Evolutionary conservation across 2,797 vertebrate species (phyloP).

Genomic region (Rhynchonycteris naso): DNA sequence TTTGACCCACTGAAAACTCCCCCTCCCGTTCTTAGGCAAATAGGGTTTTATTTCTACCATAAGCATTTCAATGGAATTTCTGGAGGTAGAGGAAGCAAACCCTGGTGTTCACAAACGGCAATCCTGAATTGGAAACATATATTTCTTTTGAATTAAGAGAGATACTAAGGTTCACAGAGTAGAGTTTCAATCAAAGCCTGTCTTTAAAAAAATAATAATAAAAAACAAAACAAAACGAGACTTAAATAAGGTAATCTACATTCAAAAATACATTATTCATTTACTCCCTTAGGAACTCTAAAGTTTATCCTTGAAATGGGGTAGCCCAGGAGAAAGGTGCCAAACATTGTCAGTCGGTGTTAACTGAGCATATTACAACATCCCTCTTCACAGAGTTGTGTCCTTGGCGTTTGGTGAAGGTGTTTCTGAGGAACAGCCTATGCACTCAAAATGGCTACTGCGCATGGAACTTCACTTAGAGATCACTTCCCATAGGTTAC

Average conservation of each 20-base stretch:
- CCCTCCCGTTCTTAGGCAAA: neutral
- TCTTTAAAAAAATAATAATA: neutral
- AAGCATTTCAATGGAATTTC: neutral
- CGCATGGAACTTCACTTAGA: neutral
- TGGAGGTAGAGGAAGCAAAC: neutral
- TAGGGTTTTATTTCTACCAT: neutral
- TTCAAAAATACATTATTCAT: neutral
- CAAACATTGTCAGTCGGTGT: accelerated
- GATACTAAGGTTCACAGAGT: neutral
- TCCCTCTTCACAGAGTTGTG: neutral
- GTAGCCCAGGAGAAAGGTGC: neutral
- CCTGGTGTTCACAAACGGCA: neutral
- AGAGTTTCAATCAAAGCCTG: neutral
- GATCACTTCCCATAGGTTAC: neutral
- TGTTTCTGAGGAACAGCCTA: neutral
- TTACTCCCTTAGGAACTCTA: neutral
- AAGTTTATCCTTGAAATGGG: neutral
- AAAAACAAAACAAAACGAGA: neutral
- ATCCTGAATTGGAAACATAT: neutral
- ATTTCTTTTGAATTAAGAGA: neutral
- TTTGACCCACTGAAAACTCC: neutral
- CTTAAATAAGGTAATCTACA: neutral
- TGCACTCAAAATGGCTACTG: neutral
- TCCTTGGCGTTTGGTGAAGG: neutral
- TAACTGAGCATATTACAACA: neutral